phyloP scores from a whole-genome alignment of 2,113 vertebrate genomes.

The Lepisosteus oculatus region DNA sequence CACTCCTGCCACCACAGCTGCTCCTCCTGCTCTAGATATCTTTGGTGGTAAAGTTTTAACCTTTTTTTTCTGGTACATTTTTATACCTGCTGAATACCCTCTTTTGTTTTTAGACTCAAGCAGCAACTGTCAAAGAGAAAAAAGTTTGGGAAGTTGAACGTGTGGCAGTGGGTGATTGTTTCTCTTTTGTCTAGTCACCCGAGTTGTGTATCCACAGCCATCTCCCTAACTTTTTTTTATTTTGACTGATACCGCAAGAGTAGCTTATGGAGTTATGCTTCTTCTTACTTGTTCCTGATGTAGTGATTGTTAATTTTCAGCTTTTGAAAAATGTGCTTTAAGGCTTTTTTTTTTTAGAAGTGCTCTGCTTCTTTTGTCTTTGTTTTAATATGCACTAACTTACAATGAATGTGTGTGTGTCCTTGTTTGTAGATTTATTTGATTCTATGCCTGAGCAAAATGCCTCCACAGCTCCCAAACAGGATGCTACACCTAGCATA shows the following conservation, averaged over 20 bases:
- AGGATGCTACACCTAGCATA: constrained; percentile 94
- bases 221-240: constrained; percentile 2
- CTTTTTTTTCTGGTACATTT: constrained; percentile 49
- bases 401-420: constrained; percentile 68
- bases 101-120: background rate
- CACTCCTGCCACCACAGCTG: constrained; percentile 60
- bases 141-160: background rate
- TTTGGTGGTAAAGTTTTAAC: constrained; percentile 91
- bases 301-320: constrained; percentile 3
- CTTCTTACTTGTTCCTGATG: background rate
- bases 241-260: background rate
- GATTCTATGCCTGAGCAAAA: constrained; percentile 89
- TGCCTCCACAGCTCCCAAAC: constrained; percentile 85
- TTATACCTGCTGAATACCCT: background rate
- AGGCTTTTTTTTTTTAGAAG: constrained; percentile 12
- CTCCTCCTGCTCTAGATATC: constrained; percentile 91
- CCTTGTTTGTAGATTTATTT: constrained; percentile 98
- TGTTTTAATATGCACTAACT: constrained; percentile 18
- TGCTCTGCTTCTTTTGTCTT: constrained; percentile 12
- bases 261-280: too few relatives aligned
- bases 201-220: background rate
- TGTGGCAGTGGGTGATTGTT: background rate
- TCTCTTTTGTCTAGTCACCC: background rate
- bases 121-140: background rate
- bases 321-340: constrained; percentile 11